Evolutionary conservation across 1,140 invertebrate species (phyloP).

Genomic region (Hycleus phaleratus): DNA sequence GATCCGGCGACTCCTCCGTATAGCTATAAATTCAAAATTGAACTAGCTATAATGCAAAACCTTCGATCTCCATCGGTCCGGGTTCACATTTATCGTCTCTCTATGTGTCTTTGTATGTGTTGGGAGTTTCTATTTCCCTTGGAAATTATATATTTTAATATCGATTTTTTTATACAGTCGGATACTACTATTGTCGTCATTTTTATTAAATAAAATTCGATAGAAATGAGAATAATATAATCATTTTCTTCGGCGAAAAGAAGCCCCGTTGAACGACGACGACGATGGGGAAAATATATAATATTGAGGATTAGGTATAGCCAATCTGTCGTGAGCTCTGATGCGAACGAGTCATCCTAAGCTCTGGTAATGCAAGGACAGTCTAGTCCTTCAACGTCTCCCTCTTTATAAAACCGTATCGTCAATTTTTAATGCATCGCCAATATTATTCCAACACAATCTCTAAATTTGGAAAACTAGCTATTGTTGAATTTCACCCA

Average conservation of each 20-base stretch:
- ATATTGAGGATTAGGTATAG: constrained; percentile 33
- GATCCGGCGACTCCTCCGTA: constrained; percentile 26
- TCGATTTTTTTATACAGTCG: no score
- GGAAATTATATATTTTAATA: background rate
- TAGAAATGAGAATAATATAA: constrained; percentile 1
- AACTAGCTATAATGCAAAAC: constrained; percentile 30
- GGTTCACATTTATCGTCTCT: constrained; percentile 13
- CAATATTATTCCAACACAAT: no score
- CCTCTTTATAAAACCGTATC: background rate
- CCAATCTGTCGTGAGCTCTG: constrained; percentile 35
- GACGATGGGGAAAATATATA: constrained; percentile 25
- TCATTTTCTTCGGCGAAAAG: constrained; percentile 5
- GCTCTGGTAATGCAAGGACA: constrained; percentile 27
- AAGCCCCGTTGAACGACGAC: constrained; percentile 1
- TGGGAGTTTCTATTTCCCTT: constrained; percentile 2
- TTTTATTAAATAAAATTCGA: no score
- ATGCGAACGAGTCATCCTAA: constrained; percentile 23
- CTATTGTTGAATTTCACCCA: no score
- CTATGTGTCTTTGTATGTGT: background rate
- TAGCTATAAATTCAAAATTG: constrained; percentile 34
- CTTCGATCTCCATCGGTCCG: constrained; percentile 29
- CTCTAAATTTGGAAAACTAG: no score
- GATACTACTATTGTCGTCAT: no score
- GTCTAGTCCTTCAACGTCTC: constrained; percentile 7
- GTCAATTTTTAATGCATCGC: constrained; percentile 7